Evolutionary conservation across 2,888 invertebrate genomes (phyloP).

Genomic region (Crossocerus cetratus): DNA sequence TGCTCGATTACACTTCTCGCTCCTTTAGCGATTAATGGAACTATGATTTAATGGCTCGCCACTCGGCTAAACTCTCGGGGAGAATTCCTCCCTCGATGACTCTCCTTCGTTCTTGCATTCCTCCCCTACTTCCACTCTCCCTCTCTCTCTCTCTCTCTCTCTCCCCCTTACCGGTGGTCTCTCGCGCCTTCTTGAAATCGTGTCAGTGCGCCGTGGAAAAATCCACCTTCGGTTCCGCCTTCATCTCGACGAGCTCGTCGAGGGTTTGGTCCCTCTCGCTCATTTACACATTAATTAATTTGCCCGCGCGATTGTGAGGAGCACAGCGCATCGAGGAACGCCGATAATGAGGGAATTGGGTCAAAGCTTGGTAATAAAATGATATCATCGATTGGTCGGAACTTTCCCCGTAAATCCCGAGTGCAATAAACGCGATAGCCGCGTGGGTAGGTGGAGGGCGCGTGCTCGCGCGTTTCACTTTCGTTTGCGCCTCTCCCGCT

Average conservation of each 20-base stretch:
- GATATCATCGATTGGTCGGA: constrained; percentile 38
- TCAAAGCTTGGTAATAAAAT: constrained; percentile 23
- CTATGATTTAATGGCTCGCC: constrained; percentile 44
- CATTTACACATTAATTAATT: too few relatives aligned
- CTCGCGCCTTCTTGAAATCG: too few relatives aligned
- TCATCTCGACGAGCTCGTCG: not conserved
- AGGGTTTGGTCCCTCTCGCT: too few relatives aligned
- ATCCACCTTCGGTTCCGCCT: too few relatives aligned
- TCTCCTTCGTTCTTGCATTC: constrained; percentile 7
- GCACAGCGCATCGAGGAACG: too few relatives aligned
- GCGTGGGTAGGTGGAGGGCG: not conserved
- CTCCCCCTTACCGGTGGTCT: not conserved
- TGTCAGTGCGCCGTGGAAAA: too few relatives aligned
- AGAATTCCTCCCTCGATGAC: constrained; percentile 25
- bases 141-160: not conserved
- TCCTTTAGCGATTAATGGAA: constrained; percentile 45
- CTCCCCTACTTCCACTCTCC: not conserved
- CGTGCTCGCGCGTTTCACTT: constrained; percentile 28
- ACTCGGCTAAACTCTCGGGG: constrained; percentile 26
- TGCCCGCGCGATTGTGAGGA: too few relatives aligned
- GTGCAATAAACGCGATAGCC: constrained; percentile 13
- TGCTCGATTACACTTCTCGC: constrained; percentile 39
- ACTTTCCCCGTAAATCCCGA: constrained; percentile 29
- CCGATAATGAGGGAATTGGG: too few relatives aligned
- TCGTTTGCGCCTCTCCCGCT: constrained; percentile 21